A percentile compares a stretch with the other conserved stretches of the same genome.
These are phyloP conservation scores for Petrosia ficiformis DNA, from an alignment of 37 sponge, comb jelly and placozoan genomes.

Conservation along the genomic window DNA sequence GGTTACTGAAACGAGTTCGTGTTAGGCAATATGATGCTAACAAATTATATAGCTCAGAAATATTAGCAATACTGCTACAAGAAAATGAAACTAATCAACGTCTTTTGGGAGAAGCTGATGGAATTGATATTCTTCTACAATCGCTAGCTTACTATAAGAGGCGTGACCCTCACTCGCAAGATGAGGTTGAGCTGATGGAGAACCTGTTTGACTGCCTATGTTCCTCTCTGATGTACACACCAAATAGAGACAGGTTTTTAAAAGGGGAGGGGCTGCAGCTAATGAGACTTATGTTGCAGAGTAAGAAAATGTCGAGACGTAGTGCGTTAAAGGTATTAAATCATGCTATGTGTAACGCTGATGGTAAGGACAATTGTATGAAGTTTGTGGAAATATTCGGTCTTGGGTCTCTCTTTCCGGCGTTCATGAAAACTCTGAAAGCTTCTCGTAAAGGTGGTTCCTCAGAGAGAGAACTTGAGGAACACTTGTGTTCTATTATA, in stretches of 20 bases:
- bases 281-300: constrained; percentile 96
- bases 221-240: constrained; percentile 73
- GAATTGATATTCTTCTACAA: constrained; percentile 92
- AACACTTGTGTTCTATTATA: constrained; percentile 91
- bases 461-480: constrained; percentile 68
- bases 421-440: constrained; percentile 92
- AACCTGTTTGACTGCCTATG: constrained; percentile 98
- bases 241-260: constrained; percentile 88
- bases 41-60: constrained; percentile 92
- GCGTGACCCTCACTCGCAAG: constrained; percentile 71
- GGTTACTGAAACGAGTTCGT: constrained; percentile 87
- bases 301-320: constrained; percentile 77
- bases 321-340: constrained; percentile 93
- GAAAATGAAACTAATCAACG: constrained; percentile 68
- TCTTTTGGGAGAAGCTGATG: constrained; percentile 84
- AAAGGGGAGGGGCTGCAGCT: constrained; percentile 97
- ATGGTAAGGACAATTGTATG: constrained; percentile 85
- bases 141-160: constrained; percentile 94
- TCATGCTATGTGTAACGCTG: constrained; percentile 79
- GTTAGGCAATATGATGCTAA: constrained; percentile 86
- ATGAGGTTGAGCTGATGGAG: constrained; percentile 96
- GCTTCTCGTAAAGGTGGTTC: constrained; percentile 40
- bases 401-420: constrained; percentile 87
- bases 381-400: constrained; percentile 96
- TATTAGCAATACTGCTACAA: constrained; percentile 93